A percentile compares a stretch with the other conserved stretches of the same genome.
These are phyloP conservation scores for Pomacea maculata DNA, from an alignment of 1,140 invertebrate species.

Conservation along the genomic window DNA sequence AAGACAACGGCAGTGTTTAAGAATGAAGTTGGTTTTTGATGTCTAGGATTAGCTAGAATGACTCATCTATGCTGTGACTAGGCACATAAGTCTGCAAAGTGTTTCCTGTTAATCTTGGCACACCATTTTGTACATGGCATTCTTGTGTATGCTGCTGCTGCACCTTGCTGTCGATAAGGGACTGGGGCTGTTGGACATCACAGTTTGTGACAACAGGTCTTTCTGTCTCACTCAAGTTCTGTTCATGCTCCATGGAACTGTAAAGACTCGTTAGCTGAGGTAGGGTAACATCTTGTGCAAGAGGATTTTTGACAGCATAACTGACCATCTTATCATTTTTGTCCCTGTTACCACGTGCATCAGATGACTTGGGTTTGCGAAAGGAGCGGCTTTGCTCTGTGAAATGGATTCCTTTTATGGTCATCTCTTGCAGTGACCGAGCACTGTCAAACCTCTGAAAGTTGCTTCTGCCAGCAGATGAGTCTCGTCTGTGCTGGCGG, in stretches of 20 bases:
- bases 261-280: background rate
- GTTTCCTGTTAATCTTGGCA: too few species aligned
- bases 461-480: slow-evolving; percentile 12
- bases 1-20: too few species aligned
- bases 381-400: slow-evolving; percentile 52
- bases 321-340: background rate
- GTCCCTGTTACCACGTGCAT: slow-evolving; percentile 2
- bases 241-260: too few species aligned
- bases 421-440: slow-evolving; percentile 32
- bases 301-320: too few species aligned
- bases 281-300: background rate
- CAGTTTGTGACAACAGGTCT: background rate
- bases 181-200: background rate
- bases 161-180: background rate
- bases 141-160: background rate
- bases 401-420: slow-evolving; percentile 48
- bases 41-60: too few species aligned
- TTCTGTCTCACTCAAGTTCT: too few species aligned
- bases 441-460: slow-evolving; percentile 33
- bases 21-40: too few species aligned
- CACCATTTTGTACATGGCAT: too few species aligned
- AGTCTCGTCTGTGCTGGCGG: slow-evolving; percentile 17
- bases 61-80: too few species aligned
- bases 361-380: slow-evolving; percentile 22
- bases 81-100: too few species aligned